phyloP scores from a whole-genome alignment of 1,140 invertebrate species.

The Berghia stephanieae region DNA sequence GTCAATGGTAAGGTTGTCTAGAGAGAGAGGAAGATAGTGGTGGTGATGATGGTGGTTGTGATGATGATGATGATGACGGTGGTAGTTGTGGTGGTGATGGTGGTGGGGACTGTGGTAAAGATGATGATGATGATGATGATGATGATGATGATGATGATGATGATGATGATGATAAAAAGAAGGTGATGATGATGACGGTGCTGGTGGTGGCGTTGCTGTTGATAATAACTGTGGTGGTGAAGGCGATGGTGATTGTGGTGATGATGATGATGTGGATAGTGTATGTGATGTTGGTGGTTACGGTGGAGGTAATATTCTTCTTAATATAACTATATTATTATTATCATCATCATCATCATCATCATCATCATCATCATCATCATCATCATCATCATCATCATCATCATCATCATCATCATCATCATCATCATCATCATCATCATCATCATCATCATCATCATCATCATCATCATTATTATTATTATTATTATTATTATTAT shows the following conservation, averaged over 20 bases:
- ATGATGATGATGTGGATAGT: not conserved
- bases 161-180: slow-evolving; percentile 7
- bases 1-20: no score
- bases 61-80: no score
- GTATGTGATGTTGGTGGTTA: not conserved
- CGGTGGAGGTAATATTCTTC: no score
- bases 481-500: not conserved
- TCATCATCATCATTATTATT: not conserved
- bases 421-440: not conserved
- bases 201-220: not conserved
- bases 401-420: not conserved
- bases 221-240: not conserved
- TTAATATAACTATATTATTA: no score
- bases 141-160: slow-evolving; percentile 7
- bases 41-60: no score
- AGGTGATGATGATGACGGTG: not conserved
- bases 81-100: no score
- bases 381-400: not conserved
- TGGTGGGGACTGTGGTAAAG: no score
- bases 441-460: slow-evolving; percentile 1
- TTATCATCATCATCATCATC: no score
- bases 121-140: slow-evolving; percentile 8
- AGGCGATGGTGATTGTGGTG: not conserved
- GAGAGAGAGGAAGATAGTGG: no score
- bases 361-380: not conserved